These are phyloP conservation scores for Erpornis zantholeuca DNA, from an alignment of 2,113 vertebrate genomes.

Conservation along the genomic window DNA sequence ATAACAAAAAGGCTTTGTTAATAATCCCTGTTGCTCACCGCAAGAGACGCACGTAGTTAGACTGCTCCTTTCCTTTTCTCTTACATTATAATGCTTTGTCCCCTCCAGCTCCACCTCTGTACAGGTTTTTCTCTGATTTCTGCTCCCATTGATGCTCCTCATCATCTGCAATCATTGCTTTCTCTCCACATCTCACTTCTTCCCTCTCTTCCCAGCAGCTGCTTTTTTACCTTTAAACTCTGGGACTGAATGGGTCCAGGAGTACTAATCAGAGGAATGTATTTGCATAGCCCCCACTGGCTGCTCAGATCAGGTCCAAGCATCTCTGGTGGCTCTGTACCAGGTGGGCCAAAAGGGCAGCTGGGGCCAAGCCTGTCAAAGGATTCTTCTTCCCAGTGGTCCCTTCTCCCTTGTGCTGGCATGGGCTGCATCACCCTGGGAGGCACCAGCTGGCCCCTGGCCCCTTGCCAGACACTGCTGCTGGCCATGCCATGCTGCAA, in stretches of 20 bases:
- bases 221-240: background rate
- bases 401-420: background rate
- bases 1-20: background rate
- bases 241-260: background rate
- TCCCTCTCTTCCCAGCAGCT: background rate
- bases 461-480: background rate
- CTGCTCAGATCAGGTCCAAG: accelerated
- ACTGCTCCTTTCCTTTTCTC: background rate
- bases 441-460: accelerated
- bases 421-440: background rate
- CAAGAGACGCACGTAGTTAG: accelerated
- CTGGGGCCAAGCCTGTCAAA: background rate
- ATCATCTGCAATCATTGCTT: background rate
- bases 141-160: accelerated
- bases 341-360: background rate
- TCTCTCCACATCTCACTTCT: background rate
- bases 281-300: background rate
- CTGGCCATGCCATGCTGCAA: background rate
- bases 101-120: background rate
- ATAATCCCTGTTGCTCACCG: background rate
- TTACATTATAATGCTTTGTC: background rate
- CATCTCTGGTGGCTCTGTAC: background rate
- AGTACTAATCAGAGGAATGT: background rate
- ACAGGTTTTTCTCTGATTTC: background rate
- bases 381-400: background rate